A percentile compares a stretch with the other conserved stretches of the same genome.
phyloP scores from a whole-genome alignment of 2,797 vertebrate species.

The Brachymystax lenok region DNA sequence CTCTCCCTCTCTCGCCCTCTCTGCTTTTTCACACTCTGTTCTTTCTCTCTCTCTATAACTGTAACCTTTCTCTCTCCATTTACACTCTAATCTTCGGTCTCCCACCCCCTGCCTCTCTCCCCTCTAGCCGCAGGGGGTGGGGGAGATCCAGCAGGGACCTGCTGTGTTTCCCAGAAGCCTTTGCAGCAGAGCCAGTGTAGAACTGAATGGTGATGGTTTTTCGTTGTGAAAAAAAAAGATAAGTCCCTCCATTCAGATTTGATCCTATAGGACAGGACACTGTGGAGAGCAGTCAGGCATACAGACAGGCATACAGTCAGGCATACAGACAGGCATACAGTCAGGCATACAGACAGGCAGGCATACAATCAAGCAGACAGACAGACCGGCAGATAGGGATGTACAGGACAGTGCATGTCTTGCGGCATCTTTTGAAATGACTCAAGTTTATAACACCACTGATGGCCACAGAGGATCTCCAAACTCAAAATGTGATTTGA shows the following conservation, averaged over 20 bases:
- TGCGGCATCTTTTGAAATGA: background rate
- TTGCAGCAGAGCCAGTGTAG: slow-evolving; percentile 30
- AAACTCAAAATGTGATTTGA: too few relatives aligned
- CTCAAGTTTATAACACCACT: too few relatives aligned
- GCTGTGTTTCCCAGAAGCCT: slow-evolving; percentile 19
- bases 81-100: background rate
- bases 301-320: background rate
- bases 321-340: rapidly evolving
- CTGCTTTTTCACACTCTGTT: background rate
- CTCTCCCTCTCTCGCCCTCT: background rate
- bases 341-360: too few relatives aligned
- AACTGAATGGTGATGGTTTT: slow-evolving; percentile 56
- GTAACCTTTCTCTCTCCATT: too few relatives aligned
- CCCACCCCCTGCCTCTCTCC: too few relatives aligned
- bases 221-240: slow-evolving; percentile 28
- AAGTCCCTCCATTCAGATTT: background rate
- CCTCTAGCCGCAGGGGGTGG: background rate
- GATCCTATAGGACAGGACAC: slow-evolving; percentile 34
- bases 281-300: background rate
- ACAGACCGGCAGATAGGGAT: too few relatives aligned
- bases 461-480: too few relatives aligned
- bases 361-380: too few relatives aligned
- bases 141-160: slow-evolving; percentile 46
- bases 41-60: background rate
- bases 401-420: background rate